Evolutionary conservation across 2,113 vertebrate genomes (phyloP).

Genomic region (Struthio camelus): DNA sequence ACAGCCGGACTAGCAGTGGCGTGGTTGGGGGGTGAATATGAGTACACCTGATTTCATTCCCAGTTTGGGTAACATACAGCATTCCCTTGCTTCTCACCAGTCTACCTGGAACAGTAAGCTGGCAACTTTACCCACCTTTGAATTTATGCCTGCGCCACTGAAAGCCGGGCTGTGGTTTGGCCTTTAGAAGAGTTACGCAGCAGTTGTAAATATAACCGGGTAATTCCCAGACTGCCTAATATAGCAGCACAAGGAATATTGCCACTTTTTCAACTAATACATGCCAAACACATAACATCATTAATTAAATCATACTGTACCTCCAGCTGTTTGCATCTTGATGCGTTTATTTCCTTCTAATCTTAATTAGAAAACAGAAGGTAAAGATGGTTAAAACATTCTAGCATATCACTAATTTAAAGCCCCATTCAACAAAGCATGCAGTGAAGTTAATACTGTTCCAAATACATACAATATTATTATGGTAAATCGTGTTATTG

Average conservation of each 20-base stretch:
- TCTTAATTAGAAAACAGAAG: conserved; percentile 71
- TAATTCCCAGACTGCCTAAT: background rate
- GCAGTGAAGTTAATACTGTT: background rate
- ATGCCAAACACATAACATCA: background rate
- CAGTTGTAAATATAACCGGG: background rate
- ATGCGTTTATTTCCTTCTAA: conserved; percentile 67
- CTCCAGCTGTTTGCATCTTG: conserved; percentile 55
- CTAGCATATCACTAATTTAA: background rate
- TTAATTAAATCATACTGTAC: conserved; percentile 65
- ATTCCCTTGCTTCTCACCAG: background rate
- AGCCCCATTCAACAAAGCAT: background rate
- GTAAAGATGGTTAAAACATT: conserved; percentile 39
- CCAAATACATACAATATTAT: background rate
- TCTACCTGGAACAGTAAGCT: background rate
- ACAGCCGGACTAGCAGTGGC: background rate
- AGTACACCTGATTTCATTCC: background rate
- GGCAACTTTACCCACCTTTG: background rate
- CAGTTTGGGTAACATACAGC: background rate
- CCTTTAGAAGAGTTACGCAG: background rate
- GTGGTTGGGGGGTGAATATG: background rate
- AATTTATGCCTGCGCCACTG: background rate
- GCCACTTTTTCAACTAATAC: background rate
- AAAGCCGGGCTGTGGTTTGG: background rate
- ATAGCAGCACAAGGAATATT: background rate
- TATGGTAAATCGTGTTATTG: background rate